These are phyloP conservation scores for Solenopsis invicta DNA, from an alignment of 1,140 invertebrate genomes.

Conservation along the genomic window DNA sequence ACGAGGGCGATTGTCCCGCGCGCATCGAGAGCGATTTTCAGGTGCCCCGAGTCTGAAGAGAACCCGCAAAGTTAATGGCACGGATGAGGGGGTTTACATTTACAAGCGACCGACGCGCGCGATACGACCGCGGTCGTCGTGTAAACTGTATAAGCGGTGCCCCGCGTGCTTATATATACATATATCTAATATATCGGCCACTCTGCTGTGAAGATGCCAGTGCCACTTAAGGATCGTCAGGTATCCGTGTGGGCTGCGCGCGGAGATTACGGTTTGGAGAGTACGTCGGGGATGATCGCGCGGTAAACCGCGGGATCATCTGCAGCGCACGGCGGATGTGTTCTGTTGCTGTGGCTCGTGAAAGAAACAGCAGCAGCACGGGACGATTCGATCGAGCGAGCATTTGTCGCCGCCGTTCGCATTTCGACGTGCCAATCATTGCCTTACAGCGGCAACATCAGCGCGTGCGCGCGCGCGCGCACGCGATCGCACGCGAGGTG, in stretches of 20 bases:
- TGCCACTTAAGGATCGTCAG: constrained; percentile 55
- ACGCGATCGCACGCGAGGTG: neutral
- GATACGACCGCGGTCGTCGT: constrained; percentile 47
- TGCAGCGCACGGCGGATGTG: neutral
- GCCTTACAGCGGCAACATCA: too few species aligned
- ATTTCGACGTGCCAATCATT: too few species aligned
- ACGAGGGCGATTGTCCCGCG: constrained; percentile 78
- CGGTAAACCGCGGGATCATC: constrained; percentile 24
- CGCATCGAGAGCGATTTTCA: constrained; percentile 72
- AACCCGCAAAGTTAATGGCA: constrained; percentile 52
- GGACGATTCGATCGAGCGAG: neutral
- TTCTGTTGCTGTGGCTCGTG: neutral
- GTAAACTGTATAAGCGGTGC: constrained; percentile 19
- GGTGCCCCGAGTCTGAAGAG: constrained; percentile 33
- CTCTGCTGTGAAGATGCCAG: constrained; percentile 67
- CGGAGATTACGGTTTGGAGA: neutral
- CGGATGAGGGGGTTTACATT: constrained; percentile 31
- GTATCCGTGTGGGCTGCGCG: constrained; percentile 18
- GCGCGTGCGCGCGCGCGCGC: neutral
- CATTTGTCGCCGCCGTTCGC: neutral
- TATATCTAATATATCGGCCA: constrained; percentile 47
- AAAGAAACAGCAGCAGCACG: neutral
- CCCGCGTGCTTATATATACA: too few species aligned
- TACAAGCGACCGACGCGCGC: constrained; percentile 33
- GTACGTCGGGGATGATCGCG: neutral